Conservation (phyloP, 2,888 invertebrate genomes). For the Platynereis dumerilii region DNA sequence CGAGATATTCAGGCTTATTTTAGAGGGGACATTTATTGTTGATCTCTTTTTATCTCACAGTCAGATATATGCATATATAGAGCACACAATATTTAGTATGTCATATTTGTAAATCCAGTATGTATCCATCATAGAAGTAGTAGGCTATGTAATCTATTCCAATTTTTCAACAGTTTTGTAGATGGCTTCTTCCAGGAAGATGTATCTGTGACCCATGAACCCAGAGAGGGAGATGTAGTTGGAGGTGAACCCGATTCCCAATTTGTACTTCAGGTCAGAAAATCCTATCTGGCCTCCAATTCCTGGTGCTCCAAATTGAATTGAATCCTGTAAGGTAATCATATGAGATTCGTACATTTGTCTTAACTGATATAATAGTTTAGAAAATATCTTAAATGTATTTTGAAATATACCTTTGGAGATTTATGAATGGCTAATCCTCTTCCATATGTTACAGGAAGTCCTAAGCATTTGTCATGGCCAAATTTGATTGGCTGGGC, state of each 20-base stretch:
- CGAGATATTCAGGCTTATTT: too few relatives aligned
- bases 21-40: too few relatives aligned
- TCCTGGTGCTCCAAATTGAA: not conserved
- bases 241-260: not conserved
- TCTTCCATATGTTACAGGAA: not conserved
- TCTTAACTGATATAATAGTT: too few relatives aligned
- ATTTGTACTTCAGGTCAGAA: not conserved
- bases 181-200: not conserved
- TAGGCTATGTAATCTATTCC: too few relatives aligned
- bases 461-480: not conserved
- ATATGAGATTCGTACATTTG: too few relatives aligned
- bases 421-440: not conserved
- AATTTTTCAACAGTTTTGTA: not conserved
- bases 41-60: too few relatives aligned
- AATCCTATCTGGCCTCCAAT: conserved; percentile 1
- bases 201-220: not conserved
- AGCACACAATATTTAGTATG: too few relatives aligned
- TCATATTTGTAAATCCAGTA: too few relatives aligned
- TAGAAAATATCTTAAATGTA: too few relatives aligned
- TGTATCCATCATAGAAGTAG: too few relatives aligned
- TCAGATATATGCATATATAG: too few relatives aligned
- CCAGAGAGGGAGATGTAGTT: not conserved
- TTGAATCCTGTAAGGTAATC: not conserved
- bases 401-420: not conserved
- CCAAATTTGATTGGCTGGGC: not conserved